Evolutionary conservation across 2,113 vertebrate genomes (phyloP).

Genomic region (Ageneiosus marmoratus): DNA sequence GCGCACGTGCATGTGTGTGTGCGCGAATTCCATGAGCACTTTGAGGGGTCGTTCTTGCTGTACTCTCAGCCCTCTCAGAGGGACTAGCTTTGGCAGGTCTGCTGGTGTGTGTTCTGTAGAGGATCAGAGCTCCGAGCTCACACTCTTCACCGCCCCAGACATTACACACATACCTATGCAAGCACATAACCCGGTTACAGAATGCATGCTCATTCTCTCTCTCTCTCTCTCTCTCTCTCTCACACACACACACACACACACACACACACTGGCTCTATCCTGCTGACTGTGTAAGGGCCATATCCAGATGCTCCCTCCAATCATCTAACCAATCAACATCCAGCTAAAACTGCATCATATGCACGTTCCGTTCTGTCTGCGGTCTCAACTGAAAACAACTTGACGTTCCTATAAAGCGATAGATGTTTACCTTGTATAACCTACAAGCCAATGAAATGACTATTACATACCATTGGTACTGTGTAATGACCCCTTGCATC

Average conservation of each 20-base stretch:
- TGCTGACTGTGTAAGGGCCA: too few relatives aligned
- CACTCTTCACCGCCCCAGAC: neutral
- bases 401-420: neutral
- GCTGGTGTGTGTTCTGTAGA: slow-evolving; percentile 28
- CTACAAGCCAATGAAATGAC: neutral
- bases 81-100: slow-evolving; percentile 52
- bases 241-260: neutral
- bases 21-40: slow-evolving; percentile 8
- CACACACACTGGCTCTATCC: neutral
- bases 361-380: neutral
- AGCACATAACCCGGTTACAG: neutral
- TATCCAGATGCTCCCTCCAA: neutral
- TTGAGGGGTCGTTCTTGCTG: slow-evolving; percentile 16
- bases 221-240: too few relatives aligned
- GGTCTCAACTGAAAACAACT: neutral
- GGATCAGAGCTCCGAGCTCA: neutral
- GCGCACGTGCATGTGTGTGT: neutral
- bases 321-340: neutral
- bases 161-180: neutral
- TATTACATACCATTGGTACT: too few relatives aligned
- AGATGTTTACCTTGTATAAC: neutral
- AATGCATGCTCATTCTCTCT: neutral
- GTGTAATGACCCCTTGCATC: neutral
- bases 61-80: slow-evolving; percentile 45
- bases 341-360: neutral